Conservation (phyloP, 2,888 invertebrate genomes). For the Aethes cnicana region DNA sequence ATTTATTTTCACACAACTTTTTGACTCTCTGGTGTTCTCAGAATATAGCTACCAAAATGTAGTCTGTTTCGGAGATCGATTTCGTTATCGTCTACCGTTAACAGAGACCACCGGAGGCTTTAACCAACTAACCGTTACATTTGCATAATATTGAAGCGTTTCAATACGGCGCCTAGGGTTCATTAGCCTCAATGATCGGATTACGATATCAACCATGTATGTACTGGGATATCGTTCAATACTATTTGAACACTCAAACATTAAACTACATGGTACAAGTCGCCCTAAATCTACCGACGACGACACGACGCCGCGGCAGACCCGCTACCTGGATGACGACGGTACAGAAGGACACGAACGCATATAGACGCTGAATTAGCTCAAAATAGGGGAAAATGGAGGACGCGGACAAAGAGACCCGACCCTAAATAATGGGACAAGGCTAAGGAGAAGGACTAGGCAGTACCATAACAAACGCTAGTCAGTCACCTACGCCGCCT, state of each 20-base stretch:
- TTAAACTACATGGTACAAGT: too few relatives aligned
- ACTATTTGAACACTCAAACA: too few relatives aligned
- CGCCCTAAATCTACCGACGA: too few relatives aligned
- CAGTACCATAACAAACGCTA: too few relatives aligned
- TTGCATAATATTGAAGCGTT: constrained; percentile 73
- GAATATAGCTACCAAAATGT: constrained; percentile 31
- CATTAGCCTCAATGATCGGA: constrained; percentile 68
- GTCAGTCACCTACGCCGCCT: neutral
- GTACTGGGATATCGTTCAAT: constrained; percentile 1
- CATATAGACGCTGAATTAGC: too few relatives aligned
- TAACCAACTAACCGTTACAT: constrained; percentile 62
- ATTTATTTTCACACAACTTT: neutral
- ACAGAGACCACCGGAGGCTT: constrained; percentile 52
- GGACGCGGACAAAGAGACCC: too few relatives aligned
- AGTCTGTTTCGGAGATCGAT: constrained; percentile 40
- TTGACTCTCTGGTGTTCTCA: neutral
- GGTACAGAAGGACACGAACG: too few relatives aligned
- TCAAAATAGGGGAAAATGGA: too few relatives aligned
- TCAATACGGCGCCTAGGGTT: constrained; percentile 62
- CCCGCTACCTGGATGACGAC: too few relatives aligned
- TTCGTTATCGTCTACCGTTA: constrained; percentile 54
- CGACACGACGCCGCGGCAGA: too few relatives aligned
- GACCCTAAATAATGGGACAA: too few relatives aligned
- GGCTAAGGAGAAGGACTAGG: too few relatives aligned
- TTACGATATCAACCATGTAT: constrained; percentile 56